These are phyloP conservation scores for Epizoanthus fatuus DNA, from an alignment of 92 coral and sea anemone genomes.

Conservation along the genomic window DNA sequence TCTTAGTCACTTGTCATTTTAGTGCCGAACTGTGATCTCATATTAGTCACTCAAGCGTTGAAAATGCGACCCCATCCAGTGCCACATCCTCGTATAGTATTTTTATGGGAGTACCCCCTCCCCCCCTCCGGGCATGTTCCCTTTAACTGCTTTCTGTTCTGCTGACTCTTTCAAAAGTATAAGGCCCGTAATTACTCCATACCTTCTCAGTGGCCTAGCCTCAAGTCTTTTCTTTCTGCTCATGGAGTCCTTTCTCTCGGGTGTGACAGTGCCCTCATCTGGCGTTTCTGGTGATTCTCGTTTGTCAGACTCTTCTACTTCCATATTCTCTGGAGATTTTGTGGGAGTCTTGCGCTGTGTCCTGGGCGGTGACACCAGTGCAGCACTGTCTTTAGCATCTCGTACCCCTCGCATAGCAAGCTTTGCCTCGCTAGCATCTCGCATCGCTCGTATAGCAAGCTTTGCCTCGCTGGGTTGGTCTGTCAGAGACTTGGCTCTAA, in stretches of 20 bases:
- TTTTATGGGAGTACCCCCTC: no score
- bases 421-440: conserved; percentile 34
- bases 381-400: conserved; percentile 12
- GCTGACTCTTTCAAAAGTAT: no score
- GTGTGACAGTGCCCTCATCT: conserved; percentile 14
- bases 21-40: no score
- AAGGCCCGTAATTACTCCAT: not conserved
- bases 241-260: conserved; percentile 31
- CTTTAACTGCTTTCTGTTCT: no score
- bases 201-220: conserved; percentile 53
- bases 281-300: conserved; percentile 27
- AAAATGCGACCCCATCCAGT: no score
- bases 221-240: conserved; percentile 29
- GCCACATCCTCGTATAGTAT: no score
- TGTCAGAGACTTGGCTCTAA: conserved; percentile 27
- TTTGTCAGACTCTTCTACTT: conserved; percentile 41
- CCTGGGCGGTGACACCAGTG: conserved; percentile 9
- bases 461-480: conserved; percentile 45
- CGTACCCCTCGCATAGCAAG: conserved; percentile 40
- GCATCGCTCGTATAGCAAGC: conserved; percentile 39
- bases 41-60: no score
- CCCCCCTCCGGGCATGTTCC: no score
- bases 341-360: conserved; percentile 19
- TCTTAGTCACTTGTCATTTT: no score
- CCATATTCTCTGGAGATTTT: conserved; percentile 28